Evolutionary conservation across 2,888 invertebrate genomes (phyloP).

Genomic region (Strigamia crassipes): DNA sequence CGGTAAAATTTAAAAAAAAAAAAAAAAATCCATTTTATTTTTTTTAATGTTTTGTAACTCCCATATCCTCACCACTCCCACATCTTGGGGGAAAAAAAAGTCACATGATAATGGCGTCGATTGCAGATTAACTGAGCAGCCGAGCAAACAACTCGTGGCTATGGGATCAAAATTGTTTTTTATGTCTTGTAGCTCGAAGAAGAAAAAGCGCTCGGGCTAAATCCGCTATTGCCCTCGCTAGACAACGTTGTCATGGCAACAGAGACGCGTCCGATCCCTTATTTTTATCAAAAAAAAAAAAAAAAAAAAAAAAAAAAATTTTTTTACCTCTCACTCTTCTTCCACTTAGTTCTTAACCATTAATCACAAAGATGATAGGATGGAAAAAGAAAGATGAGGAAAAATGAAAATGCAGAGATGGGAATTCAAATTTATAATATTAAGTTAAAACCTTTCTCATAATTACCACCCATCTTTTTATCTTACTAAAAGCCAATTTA

Average conservation of each 20-base stretch:
- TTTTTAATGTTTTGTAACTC: neutral
- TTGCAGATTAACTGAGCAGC: slow-evolving; percentile 2
- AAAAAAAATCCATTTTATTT: too few relatives aligned
- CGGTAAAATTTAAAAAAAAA: neutral
- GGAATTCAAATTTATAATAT: slow-evolving; percentile 15
- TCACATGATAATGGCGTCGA: slow-evolving; percentile 13
- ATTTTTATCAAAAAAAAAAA: neutral
- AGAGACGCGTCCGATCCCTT: neutral
- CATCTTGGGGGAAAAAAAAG: neutral
- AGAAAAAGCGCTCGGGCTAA: slow-evolving; percentile 28
- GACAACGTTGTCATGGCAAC: slow-evolving; percentile 25
- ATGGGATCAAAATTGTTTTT: slow-evolving; percentile 19
- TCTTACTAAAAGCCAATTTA: slow-evolving; percentile 14
- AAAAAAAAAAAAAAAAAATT: too few relatives aligned
- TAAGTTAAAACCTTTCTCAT: neutral
- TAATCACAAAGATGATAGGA: slow-evolving; percentile 2
- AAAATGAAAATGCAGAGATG: slow-evolving; percentile 6
- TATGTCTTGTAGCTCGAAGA: slow-evolving; percentile 2
- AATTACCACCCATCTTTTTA: neutral
- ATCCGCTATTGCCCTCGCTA: slow-evolving; percentile 8
- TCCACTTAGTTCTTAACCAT: slow-evolving; percentile 3
- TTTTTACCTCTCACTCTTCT: neutral
- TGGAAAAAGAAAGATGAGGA: neutral
- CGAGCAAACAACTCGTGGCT: slow-evolving; percentile 19
- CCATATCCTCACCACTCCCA: neutral